Evolutionary conservation across 2,888 invertebrate genomes (phyloP), one percentile per base, ranked within the genome.

Genomic region (Eremobia ochroleuca): DNA sequence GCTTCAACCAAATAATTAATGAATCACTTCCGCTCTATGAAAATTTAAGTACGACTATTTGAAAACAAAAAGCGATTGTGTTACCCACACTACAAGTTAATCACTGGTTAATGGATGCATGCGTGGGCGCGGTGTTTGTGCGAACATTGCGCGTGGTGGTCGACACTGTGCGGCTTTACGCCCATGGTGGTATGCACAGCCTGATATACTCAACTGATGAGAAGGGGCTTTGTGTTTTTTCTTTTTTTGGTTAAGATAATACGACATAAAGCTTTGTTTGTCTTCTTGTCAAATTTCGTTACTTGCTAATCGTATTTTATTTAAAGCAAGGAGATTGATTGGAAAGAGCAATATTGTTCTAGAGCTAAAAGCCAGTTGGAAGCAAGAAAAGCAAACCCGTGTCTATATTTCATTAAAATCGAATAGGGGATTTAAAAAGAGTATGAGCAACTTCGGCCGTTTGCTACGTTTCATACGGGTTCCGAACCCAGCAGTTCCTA

Each of bases 71-170:
- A 91, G 93, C 92, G 88, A 93, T 93, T 92, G 92, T 91, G 91
- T 89, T 91, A 83, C 95, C 94, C 93, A 95, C 95, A 92, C 93
- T 92, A 95, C 95, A 94, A 95, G 94, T 96, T 94, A 96, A 96
- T 96, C 95, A 91, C 90, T 90, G 82, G 89, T 89, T 94, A 94
- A 95, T 94, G 87, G 92, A 95, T 94, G 93, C 94, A 90, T 88
- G 93, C 92, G 96, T 96, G 89, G 96, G 96, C 91, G 91, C 92
- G 89, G 82, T 78, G 80, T 79, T 85, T 88, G 81, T 87, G 89
- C 81, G 85, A 88, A 82, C 81, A 76, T 34, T 59, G 67, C 86
- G 89, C 82, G 86, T 85, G 85, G 87, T 86, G 82, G 87, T 86
- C 87, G 82, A 87, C 83, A 89, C 89, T 91, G 91, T 90, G 84